phyloP scores from a whole-genome alignment of 1,140 invertebrate species.

The Plectrocnemia conspersa region DNA sequence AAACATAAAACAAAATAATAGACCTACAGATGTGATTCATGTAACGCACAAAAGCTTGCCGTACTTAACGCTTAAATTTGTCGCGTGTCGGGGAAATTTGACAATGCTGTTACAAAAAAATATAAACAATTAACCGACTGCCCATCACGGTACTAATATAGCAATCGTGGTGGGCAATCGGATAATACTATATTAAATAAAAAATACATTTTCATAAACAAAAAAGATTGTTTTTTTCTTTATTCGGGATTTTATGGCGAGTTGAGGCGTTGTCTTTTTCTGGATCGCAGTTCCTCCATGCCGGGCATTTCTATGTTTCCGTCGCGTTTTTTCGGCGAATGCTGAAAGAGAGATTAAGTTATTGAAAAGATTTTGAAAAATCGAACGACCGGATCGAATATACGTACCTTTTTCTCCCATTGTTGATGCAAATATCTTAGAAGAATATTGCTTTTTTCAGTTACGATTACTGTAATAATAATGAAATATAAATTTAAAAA shows the following conservation, averaged over 20 bases:
- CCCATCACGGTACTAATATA: too few species aligned
- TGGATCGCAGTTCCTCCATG: slow-evolving; percentile 42
- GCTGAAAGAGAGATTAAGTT: too few species aligned
- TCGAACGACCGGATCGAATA: too few species aligned
- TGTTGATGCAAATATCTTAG: slow-evolving; percentile 89
- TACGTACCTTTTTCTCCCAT: slow-evolving; percentile 89
- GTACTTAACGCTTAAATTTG: too few species aligned
- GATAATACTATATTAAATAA: too few species aligned
- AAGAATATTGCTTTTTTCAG: slow-evolving; percentile 90
- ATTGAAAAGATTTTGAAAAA: background rate
- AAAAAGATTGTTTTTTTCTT: too few species aligned
- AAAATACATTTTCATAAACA: too few species aligned
- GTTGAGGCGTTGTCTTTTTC: slow-evolving; percentile 48
- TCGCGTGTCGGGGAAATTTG: too few species aligned
- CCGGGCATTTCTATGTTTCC: slow-evolving; percentile 41
- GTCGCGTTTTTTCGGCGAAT: slow-evolving; percentile 53
- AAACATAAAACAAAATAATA: slow-evolving; percentile 2
- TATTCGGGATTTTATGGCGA: slow-evolving; percentile 41
- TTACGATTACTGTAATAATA: slow-evolving; percentile 79
- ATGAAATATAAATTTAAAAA: slow-evolving; percentile 25
- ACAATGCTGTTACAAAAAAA: too few species aligned
- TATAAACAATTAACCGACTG: too few species aligned
- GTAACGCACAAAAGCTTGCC: too few species aligned
- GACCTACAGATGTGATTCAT: slow-evolving; percentile 5
- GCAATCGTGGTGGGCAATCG: too few species aligned